Evolutionary conservation across 2,797 vertebrate species (phyloP), one percentile per base, ranked within the genome.

Genomic region (Botia almorhae): DNA sequence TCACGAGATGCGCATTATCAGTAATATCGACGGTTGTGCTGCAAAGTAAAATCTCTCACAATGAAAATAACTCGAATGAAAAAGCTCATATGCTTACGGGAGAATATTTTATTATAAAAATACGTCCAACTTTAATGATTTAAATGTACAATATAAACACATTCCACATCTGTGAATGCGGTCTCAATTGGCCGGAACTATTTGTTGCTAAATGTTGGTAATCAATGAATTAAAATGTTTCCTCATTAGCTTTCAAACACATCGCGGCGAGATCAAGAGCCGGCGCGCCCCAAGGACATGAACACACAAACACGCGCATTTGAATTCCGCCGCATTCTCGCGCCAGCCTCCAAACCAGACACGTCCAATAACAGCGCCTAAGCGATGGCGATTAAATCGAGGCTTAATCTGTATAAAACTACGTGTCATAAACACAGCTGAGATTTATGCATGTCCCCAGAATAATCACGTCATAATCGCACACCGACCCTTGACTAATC

Each of bases 281-380:
- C 29, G 50, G 69, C 68, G 65, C 21, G 69, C 78, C 76, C 79
- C 84, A 87, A 87, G 86, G 84, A 85, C 83, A 79, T 50, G 64
- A 14, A 69, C 74, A 53, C 60, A 67, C 60, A 16, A 26, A 75
- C 16, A 39, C 33, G 19, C 4, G 12, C 63, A 39, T 72, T 73
- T 73, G 60, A 70, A 82, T 76, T 79, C 69, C 61, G 67, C 26
- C 51, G 71, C 64, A 23, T 82, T 43, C 50, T 77, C 21, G 2
- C 1, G 19, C 36, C 60, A 60, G 69, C 7, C 60, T 81, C 56
- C 17, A 4, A 50, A 68, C 5, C 60, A 64, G 61, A 78, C 79
- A 76, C 64, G 73, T 76, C 69, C 64, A 82, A 60, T 64, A 74
- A 48, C 80, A 76, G 58, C 13, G 3, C 43, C 72, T 71, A 75